These are phyloP conservation scores for Heteronetta atricapilla DNA, from an alignment of 2,113 vertebrate species.

Conservation along the genomic window DNA sequence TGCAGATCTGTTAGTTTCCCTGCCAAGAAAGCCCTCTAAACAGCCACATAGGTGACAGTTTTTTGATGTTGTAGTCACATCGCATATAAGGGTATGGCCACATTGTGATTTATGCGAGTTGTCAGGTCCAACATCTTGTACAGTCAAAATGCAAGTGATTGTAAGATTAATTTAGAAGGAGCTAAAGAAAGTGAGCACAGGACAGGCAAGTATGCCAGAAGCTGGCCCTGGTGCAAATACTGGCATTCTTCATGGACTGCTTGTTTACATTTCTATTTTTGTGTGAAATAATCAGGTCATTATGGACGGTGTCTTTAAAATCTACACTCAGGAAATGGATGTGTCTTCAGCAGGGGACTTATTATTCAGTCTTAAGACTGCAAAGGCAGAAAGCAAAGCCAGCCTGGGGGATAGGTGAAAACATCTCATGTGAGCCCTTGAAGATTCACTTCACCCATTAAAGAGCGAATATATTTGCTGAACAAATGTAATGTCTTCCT, in stretches of 20 bases:
- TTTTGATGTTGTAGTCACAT: not conserved
- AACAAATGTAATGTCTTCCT: not conserved
- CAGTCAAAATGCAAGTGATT: not conserved
- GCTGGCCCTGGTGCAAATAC: not conserved
- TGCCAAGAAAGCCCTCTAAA: not conserved
- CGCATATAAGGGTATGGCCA: not conserved
- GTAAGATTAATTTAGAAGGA: not conserved
- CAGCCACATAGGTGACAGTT: not conserved
- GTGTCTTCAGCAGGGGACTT: not conserved
- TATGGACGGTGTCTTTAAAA: not conserved
- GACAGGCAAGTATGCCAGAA: not conserved
- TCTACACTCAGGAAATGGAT: not conserved
- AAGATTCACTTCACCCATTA: rapidly evolving
- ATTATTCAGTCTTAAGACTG: not conserved
- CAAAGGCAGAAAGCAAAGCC: not conserved
- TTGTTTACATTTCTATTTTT: not conserved
- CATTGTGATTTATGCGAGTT: not conserved
- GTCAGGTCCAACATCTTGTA: not conserved
- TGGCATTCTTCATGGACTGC: not conserved
- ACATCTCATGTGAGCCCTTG: not conserved
- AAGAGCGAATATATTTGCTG: not conserved
- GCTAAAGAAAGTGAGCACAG: not conserved
- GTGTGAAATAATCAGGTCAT: not conserved
- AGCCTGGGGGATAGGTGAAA: not conserved
- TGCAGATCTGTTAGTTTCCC: not conserved